Evolutionary conservation across 2,113 vertebrate species (phyloP), one percentile per base, ranked within the genome.

Genomic region (Todiramphus saurophagus): DNA sequence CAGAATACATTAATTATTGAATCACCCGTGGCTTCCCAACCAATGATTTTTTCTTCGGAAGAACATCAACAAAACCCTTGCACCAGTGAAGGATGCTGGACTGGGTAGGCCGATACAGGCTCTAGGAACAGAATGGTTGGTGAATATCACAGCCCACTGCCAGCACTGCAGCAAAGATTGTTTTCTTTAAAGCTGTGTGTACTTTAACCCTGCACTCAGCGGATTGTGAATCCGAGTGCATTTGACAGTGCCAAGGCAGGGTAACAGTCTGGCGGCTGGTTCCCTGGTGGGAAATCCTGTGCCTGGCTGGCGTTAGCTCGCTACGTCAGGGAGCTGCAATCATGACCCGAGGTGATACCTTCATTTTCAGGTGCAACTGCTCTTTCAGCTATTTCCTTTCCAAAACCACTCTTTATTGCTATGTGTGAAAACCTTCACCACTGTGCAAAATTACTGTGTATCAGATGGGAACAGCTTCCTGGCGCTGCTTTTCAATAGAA

Each of bases 301-400:
- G 64, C 90, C 91, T n/a, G 81, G 33, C 74, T 87, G 9, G 2
- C 14, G 62, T 39, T 48, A 74, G 24, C 58, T 81, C 24, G 2
- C 31, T 11, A 55, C 7, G 0, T 73, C 87, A 50, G 50, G 67
- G 77, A 93, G 81, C 69, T 78, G 67, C 85, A 89, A 33, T 80
- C 83, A 14, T n/a, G 74, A 73, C 94, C 58, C 2, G 63, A 63
- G 93, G 90, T 87, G 95, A 94, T 70, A 63, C 85, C 69, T 91
- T 75, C 82, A 90, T 96, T 96, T 94, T 67, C 94, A 97, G 93
- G 90, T 95, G 85, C 90, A 62, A 77, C 77, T 74, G 68, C 64
- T 92, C 88, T 75, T 89, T 77, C 92, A 83, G 87, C 64, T 62
- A 16, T 89, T 93, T 89, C 70, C 90, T 96, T 53, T 31, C 76